Evolutionary conservation across 2,113 vertebrate species (phyloP).

Genomic region (Atlantisia rogersi): DNA sequence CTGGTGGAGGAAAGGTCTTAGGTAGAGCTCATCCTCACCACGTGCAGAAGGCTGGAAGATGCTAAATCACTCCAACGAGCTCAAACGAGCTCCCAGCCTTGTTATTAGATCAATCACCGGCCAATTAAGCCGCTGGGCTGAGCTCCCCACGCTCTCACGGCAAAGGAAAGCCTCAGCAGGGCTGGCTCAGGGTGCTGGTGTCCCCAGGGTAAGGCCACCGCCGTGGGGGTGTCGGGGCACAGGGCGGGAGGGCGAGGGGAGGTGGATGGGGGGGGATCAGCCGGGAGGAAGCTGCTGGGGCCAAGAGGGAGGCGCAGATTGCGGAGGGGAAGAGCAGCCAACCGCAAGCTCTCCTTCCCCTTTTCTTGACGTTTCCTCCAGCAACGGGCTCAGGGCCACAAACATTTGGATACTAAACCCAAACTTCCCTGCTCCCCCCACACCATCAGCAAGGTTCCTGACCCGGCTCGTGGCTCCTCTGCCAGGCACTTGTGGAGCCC

Average conservation of each 20-base stretch:
- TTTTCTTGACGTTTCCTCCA: conserved; percentile 41
- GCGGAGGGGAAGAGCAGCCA: conserved; percentile 13
- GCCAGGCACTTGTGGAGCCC: not conserved
- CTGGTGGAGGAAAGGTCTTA: not conserved
- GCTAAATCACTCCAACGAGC: not conserved
- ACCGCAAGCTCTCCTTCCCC: conserved; percentile 57
- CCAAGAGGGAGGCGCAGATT: conserved; percentile 45
- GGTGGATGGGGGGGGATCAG: fast-evolving
- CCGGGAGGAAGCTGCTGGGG: not conserved
- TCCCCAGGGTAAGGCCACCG: no score
- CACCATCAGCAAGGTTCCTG: not conserved
- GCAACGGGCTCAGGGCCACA: not conserved
- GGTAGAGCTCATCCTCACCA: not conserved
- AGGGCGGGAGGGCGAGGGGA: not conserved
- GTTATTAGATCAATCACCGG: not conserved
- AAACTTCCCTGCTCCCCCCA: not conserved
- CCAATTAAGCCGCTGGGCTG: not conserved
- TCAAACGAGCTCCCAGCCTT: not conserved
- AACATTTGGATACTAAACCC: not conserved
- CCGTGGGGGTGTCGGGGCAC: not conserved
- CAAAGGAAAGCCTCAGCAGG: fast-evolving
- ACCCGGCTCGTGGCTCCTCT: fast-evolving
- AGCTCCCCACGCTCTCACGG: not conserved
- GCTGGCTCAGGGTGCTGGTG: not conserved
- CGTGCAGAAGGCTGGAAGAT: fast-evolving